Base-by-base conservation (phyloP, 30 jellyfish, hydroid and myxozoan genomes). In the Catostylus mosaicus region DNA sequence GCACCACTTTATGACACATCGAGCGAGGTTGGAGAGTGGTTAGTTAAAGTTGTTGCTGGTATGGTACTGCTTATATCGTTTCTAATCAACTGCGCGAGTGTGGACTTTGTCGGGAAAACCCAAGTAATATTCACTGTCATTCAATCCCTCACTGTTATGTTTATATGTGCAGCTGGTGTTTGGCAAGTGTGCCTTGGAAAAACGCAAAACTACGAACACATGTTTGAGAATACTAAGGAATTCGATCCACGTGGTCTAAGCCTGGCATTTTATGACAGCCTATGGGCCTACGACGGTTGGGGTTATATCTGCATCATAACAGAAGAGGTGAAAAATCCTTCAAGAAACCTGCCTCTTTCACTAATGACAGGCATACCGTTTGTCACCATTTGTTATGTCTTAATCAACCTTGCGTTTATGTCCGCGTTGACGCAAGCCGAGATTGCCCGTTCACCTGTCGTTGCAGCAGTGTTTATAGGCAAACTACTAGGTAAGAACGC, bases 221-320 rank as follows among this genome's bases (percentile, higher is more conserved):
- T 78, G 59, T 78, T 78, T 65, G 67, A 10, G 19, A 52, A 6
- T 20, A 67, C 35, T 0, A 56, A 27, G 33, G 33, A 29, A 36
- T 22, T 78, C 1, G 52, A 62, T 11, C 11, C 22, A 27, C 77
- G 77, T 19, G 60, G 80, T 40, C 45, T 61, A 33, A 37, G 89
- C 30, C 29, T 82, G 3, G 92, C 92, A 18, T 36, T 82, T 10
- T 82, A 61, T 62, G 47, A 26, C 30, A 67, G 61, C 10, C 40
- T 78, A 27, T 61, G 78, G 81, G 51, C 89, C 23, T 69, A 82
- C 27, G 82, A 69, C 34, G 92, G 92, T 6, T 82, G 92, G 86
- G 92, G 85, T 16, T 16, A 56, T 1, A 68, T 82, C 35, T 24
- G 70, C 23, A 18, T 72, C 1, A 62, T 82, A 1, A 56, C 80